Evolutionary conservation across 2,888 invertebrate species (phyloP), one percentile per base, ranked within the genome.

Genomic region (Ormyrus thymus): DNA sequence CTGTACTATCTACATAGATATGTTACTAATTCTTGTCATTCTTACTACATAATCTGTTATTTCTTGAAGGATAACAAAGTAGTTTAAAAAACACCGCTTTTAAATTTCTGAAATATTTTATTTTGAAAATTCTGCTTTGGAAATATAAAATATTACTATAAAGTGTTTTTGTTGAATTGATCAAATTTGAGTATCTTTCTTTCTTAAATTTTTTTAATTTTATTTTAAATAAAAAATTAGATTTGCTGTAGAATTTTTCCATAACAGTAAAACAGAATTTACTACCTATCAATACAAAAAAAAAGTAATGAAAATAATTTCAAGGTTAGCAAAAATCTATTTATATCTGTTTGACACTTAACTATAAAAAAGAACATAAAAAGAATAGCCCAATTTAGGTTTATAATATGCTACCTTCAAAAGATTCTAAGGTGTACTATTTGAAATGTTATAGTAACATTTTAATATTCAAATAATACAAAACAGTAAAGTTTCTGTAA

Each of bases 1-100:
- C 45, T 55, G 9, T 58, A 45, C 58, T n/a, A 15, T 50, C 29
- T 29, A 29, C 29, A 69, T 51, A 53, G 53, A 66, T 61, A 75
- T 48, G 15, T 51, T 74, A 74, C 61, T 70, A 78, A 78, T 78
- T 70, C 15, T 53, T 74, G 43, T 9, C 53, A 58, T 58, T 68
- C 29, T 65, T 62, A 10, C 59, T 70, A 55, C 71, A 75, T 48
- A 69, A 51, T 53, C 55, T 29, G 48, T 55, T 55, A 61, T 9
- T 64, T 50, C 48, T 74, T 58, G 56, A 74, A 69, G 53, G 8
- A 55, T 55, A 55, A 61, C 48, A 53, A 65, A 10, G 29, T 29
- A 29, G 29, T 4, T 29, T 46, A 55, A 73, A 43, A 46, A 29
- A 50, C 50, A 59, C 7, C 43, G n/a, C 45, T 58, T 59, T 8